phyloP scores from a whole-genome alignment of 1,140 invertebrate species.

The Drosophila chauvacae region DNA sequence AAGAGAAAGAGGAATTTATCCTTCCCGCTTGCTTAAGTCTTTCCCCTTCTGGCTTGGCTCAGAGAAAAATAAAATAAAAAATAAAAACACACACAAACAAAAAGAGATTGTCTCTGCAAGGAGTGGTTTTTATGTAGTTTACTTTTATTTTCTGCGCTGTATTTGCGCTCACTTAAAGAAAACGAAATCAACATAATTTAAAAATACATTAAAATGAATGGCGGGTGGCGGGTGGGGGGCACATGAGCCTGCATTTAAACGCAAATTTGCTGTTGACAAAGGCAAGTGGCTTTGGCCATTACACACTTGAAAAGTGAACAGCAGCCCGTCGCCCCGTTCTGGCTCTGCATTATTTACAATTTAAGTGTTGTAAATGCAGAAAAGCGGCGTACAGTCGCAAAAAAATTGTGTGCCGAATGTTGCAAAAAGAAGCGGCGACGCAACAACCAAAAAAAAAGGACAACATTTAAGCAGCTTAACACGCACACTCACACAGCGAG shows the following conservation, averaged over 20 bases:
- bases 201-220: slow-evolving; percentile 76
- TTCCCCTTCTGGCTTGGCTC: neutral
- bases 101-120: slow-evolving; percentile 12
- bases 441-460: slow-evolving; percentile 16
- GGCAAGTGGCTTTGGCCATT: slow-evolving; percentile 80
- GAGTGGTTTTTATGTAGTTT: slow-evolving; percentile 14
- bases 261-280: slow-evolving; percentile 81
- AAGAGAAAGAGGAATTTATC: slow-evolving; percentile 17
- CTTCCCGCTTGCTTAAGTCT: neutral
- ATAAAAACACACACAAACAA: neutral
- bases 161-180: slow-evolving; percentile 35
- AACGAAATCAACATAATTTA: slow-evolving; percentile 76
- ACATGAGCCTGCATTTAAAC: slow-evolving; percentile 69
- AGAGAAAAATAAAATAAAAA: neutral
- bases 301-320: slow-evolving; percentile 56
- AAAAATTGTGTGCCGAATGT: slow-evolving; percentile 61
- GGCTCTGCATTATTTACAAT: slow-evolving; percentile 77
- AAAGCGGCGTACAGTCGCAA: slow-evolving; percentile 36
- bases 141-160: slow-evolving; percentile 3
- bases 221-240: slow-evolving; percentile 8
- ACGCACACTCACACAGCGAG: neutral
- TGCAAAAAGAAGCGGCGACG: slow-evolving; percentile 62
- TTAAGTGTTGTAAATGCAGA: slow-evolving; percentile 79
- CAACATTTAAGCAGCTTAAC: slow-evolving; percentile 80
- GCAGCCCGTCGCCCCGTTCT: slow-evolving; percentile 11